Base-by-base conservation (phyloP, 1,140 invertebrate genomes). In the Saccostrea echinata region DNA sequence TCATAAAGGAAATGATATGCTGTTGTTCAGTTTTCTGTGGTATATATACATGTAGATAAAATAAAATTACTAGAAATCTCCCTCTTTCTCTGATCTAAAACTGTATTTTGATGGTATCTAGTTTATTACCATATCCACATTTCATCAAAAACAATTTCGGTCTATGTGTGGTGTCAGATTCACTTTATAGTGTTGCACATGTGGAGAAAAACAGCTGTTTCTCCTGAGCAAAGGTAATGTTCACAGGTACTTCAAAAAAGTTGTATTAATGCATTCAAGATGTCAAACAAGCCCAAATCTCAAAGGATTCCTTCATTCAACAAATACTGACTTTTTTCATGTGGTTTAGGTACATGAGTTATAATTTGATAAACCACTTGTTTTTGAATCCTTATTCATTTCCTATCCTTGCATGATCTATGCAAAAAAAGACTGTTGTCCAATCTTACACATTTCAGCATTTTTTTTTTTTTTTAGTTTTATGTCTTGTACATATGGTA, bases 201-300 rank as follows among this genome's bases (percentile, higher is more conserved):
- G 68, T 76, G 68, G 68, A 33, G 68, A 76, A 76, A 76, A 76
- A 76, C 68, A 76, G 68, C 68, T 76, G 68, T 76, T 76, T 76
- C 27, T 76, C 68, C 27, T 76, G 68, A 76, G 68, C 68, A 76
- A 76, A 76, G 68, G 68, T 76, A 76, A 76, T 76, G 68, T 76
- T 76, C 68, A 76, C 68, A 76, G 68, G 68, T 76, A 76, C 68
- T 76, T 76, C 68, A 76, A 76, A 76, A 55, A 76, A 76, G 24
- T 76, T 76, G 68, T 76, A 76, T 76, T 76, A 76, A 76, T 76
- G 68, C 68, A 76, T 76, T 76, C 68, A 76, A 76, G 68, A 76
- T 76, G 68, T 76, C 68, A 76, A 76, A 76, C 68, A 76, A 76
- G 68, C 68, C 27, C 24, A 24, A 30, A 76, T 76, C 68, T 76